Conservation (phyloP, 2,797 vertebrate genomes). For the Oceanodroma leucorhoa region DNA sequence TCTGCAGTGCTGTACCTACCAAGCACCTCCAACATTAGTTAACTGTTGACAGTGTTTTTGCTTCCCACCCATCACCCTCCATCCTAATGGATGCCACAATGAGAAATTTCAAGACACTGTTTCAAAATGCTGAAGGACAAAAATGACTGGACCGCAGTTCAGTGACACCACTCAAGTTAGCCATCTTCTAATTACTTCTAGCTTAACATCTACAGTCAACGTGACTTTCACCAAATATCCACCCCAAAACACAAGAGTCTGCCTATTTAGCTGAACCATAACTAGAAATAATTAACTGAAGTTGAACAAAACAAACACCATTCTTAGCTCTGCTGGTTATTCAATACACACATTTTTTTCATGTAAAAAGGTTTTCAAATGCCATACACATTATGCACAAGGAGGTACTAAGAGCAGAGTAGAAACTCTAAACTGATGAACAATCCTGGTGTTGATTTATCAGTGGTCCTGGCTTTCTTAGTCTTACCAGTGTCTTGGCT, state of each 20-base stretch:
- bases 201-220: not conserved
- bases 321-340: not conserved
- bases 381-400: not conserved
- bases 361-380: not conserved
- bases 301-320: not conserved
- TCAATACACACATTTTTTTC: not conserved
- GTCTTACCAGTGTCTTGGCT: not conserved
- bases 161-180: fast-evolving
- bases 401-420: not conserved
- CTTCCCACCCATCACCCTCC: not conserved
- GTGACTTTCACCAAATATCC: not conserved
- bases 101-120: not conserved
- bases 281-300: not conserved
- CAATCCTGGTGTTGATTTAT: not conserved
- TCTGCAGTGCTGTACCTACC: not conserved
- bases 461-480: not conserved
- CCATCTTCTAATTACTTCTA: not conserved
- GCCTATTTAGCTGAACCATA: not conserved
- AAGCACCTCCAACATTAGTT: not conserved
- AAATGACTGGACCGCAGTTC: not conserved
- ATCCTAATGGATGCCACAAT: not conserved
- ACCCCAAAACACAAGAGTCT: not conserved
- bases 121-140: not conserved
- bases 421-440: not conserved
- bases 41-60: not conserved